Percentiles rank a stretch among this genome's conserved stretches.
Conservation (phyloP, 1,140 invertebrate genomes). For the Pseudomyrmex pallidus region DNA sequence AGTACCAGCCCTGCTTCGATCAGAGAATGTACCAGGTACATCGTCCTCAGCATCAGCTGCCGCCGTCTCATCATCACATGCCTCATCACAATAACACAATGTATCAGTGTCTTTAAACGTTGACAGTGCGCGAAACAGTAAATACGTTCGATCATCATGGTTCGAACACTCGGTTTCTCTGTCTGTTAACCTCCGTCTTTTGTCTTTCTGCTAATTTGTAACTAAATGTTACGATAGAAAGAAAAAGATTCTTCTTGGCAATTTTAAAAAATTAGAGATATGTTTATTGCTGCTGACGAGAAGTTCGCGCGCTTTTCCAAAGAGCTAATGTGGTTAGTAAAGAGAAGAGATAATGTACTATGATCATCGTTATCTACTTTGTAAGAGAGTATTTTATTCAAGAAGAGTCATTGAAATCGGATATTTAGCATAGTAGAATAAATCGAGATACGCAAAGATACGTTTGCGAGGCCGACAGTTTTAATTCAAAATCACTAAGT, state of each 20-base stretch:
- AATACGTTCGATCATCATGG: background rate
- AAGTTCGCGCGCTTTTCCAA: background rate
- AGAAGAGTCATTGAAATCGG: conserved; percentile 33
- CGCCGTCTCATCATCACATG: conserved; percentile 75
- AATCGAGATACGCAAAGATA: background rate
- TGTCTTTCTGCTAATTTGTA: background rate
- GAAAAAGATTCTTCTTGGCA: too few relatives aligned
- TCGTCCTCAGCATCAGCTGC: conserved; percentile 76
- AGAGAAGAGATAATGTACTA: conserved; percentile 54
- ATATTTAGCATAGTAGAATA: conserved; percentile 55
- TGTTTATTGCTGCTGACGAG: conserved; percentile 6
- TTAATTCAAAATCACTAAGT: conserved; percentile 11
- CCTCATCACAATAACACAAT: conserved; percentile 77
- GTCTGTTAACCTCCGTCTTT: background rate
- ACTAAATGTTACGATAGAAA: too few relatives aligned
- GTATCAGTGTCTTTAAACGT: conserved; percentile 82
- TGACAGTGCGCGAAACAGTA: background rate
- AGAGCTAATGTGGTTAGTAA: conserved; percentile 47
- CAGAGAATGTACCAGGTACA: conserved; percentile 78
- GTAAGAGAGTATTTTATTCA: conserved; percentile 80
- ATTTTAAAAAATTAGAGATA: background rate
- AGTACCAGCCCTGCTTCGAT: conserved; percentile 78
- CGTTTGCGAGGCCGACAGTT: background rate
- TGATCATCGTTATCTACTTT: conserved; percentile 82
- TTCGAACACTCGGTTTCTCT: background rate